Percentiles rank a stretch among this genome's conserved stretches.
These are phyloP conservation scores for Andrena cerasifolii DNA, from an alignment of 1,140 invertebrate species.

Conservation along the genomic window DNA sequence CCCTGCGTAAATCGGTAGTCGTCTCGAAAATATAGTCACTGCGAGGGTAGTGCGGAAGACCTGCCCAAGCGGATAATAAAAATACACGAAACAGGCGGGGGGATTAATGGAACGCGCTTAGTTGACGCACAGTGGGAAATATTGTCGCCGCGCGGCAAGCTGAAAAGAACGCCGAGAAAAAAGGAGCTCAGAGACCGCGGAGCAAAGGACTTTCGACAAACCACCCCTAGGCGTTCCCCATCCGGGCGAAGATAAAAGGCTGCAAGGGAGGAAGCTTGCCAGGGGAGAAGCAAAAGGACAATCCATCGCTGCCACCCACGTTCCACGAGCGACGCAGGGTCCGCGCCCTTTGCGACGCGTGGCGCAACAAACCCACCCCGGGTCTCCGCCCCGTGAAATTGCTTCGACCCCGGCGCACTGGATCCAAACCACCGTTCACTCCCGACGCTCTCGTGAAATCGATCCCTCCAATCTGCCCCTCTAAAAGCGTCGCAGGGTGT, in stretches of 20 bases:
- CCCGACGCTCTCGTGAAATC: slow-evolving; percentile 26
- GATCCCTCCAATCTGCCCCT: slow-evolving; percentile 21
- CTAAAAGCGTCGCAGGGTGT: slow-evolving; percentile 7
- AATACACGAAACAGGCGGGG: too few relatives aligned
- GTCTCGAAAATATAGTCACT: too few relatives aligned
- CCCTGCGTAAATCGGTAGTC: too few relatives aligned
- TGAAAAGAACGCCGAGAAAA: background rate
- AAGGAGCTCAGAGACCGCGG: background rate
- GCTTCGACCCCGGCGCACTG: background rate
- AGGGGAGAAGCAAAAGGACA: slow-evolving; percentile 23
- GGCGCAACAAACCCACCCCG: slow-evolving; percentile 40
- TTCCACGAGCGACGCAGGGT: slow-evolving; percentile 16
- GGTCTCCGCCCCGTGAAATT: slow-evolving; percentile 26
- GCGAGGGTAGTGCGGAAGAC: too few relatives aligned
- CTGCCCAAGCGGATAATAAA: too few relatives aligned
- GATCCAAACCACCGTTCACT: slow-evolving; percentile 10
- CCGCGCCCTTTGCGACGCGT: slow-evolving; percentile 26
- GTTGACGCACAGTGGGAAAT: too few relatives aligned
- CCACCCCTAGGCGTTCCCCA: background rate
- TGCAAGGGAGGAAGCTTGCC: slow-evolving; percentile 6
- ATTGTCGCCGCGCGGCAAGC: too few relatives aligned
- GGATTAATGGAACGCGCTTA: too few relatives aligned
- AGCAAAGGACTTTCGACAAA: slow-evolving; percentile 42
- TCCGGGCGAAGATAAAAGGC: slow-evolving; percentile 28
- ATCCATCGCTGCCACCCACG: slow-evolving; percentile 16